Percentiles rank a stretch among this genome's conserved stretches.
Evolutionary conservation across 2,113 vertebrate genomes (phyloP).

Genomic region (Barnardius zonarius): DNA sequence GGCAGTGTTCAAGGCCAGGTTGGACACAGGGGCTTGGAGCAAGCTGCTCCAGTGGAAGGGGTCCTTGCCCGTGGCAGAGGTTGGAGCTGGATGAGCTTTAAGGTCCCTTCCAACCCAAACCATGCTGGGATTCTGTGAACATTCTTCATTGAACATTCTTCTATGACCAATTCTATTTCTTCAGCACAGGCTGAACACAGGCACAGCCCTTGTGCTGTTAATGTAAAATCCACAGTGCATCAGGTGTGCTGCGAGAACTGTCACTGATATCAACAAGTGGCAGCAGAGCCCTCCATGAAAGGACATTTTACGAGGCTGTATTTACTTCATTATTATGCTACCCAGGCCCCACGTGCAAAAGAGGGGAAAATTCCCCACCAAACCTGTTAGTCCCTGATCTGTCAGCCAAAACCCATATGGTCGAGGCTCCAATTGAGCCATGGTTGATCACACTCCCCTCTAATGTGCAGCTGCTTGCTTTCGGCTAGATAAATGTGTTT

Average conservation of each 20-base stretch:
- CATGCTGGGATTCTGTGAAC: not conserved
- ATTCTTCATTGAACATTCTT: not conserved
- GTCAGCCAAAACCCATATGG: not conserved
- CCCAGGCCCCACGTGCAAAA: not conserved
- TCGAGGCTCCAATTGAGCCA: not conserved
- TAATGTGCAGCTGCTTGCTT: not conserved
- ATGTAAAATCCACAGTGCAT: not conserved
- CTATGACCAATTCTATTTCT: not conserved
- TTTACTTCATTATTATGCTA: not conserved
- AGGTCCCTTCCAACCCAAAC: not conserved
- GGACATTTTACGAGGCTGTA: not conserved
- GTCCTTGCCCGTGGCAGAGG: accelerated
- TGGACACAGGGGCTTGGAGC: not conserved
- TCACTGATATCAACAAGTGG: accelerated
- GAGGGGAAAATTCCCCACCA: not conserved
- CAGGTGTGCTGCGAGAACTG: not conserved
- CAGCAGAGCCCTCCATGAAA: not conserved
- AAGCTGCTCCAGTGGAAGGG: not conserved
- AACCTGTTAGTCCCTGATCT: not conserved
- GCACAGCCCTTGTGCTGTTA: not conserved
- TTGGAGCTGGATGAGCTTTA: not conserved
- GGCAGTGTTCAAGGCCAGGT: not conserved
- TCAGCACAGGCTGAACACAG: not conserved
- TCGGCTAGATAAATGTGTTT: conserved; percentile 5
- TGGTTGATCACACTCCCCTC: not conserved